Base-by-base conservation (phyloP, 2,888 invertebrate species). In the Thelaira solivaga region DNA sequence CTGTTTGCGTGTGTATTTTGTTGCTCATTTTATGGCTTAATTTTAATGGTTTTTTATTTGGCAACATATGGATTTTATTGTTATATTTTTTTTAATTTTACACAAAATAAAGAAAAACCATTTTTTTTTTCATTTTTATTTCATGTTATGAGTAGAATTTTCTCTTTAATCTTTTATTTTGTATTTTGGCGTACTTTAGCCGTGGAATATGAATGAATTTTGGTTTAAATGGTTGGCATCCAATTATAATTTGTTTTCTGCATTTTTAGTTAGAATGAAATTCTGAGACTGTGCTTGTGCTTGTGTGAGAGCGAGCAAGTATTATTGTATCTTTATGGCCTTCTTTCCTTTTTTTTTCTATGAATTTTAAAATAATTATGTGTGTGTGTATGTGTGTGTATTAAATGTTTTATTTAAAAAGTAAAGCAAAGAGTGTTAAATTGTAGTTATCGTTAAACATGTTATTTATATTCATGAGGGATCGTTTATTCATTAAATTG, bases 21-120 rank as follows among this genome's bases (percentile, higher is more conserved):
- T 62, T 73, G 73, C 57, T 68, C 41, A 59, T 73, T 73, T 73
- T 64, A 73, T 78, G 73, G 62, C 64, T 68, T 64, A 78, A 69
- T 78, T 74, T 78, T 74, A 78, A 74, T 74, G 68, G 69, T 65
- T 59, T 78, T 73, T 74, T 69, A 78, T 78, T 78, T 78, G 78
- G 78, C 78, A 78, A 65, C 78, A 69, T 78, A 78, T 68, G 74
- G 68, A 74, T 69, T 74, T 64, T 69, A 78, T 69, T 76, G 57
- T 71, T 75, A 36, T 47, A 45, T 7, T 34, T 62, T 31, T 62
- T 31, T 11, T 4, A 5, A 2, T 11, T 3, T 59, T 41, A 22
- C 49, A 16, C 1, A 31, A 31, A 16, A 31, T 51, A 16, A 61
- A 24, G 49, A 41, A 61, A 41, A 69, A 55, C 45, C n/a, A n/a